Evolutionary conservation across 2,797 vertebrate genomes (phyloP).

Genomic region (Chrysolophus pictus): DNA sequence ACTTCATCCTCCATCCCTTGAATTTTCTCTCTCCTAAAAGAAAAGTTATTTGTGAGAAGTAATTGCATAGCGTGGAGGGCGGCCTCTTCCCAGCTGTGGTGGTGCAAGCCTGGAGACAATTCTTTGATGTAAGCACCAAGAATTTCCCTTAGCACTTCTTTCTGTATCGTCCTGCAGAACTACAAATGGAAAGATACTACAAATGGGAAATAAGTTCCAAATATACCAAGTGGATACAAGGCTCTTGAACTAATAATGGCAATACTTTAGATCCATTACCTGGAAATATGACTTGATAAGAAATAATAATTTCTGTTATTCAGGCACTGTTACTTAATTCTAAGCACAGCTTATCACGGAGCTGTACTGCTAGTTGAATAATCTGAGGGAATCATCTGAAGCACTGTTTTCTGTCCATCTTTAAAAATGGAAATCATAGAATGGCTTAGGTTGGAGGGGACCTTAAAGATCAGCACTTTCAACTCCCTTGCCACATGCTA

Average conservation of each 20-base stretch:
- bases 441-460: too few species aligned
- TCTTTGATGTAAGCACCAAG: not conserved
- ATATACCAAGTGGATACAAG: not conserved
- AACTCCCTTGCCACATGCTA: too few species aligned
- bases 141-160: constrained; percentile 13
- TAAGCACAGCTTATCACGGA: not conserved
- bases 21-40: not conserved
- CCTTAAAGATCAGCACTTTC: too few species aligned
- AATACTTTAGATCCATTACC: constrained; percentile 43
- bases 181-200: not conserved
- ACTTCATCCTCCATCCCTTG: not conserved
- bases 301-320: not conserved
- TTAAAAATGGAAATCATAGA: too few species aligned
- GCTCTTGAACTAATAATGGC: constrained; percentile 1
- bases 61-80: not conserved
- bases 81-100: not conserved
- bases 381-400: not conserved
- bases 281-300: constrained; percentile 1
- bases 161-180: not conserved
- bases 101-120: constrained; percentile 5
- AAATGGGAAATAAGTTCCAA: constrained; percentile 3
- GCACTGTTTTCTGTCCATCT: not conserved
- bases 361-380: not conserved
- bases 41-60: not conserved
- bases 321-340: not conserved